Conservation (phyloP, 2,113 vertebrate genomes). For the Tetrao urogallus region DNA sequence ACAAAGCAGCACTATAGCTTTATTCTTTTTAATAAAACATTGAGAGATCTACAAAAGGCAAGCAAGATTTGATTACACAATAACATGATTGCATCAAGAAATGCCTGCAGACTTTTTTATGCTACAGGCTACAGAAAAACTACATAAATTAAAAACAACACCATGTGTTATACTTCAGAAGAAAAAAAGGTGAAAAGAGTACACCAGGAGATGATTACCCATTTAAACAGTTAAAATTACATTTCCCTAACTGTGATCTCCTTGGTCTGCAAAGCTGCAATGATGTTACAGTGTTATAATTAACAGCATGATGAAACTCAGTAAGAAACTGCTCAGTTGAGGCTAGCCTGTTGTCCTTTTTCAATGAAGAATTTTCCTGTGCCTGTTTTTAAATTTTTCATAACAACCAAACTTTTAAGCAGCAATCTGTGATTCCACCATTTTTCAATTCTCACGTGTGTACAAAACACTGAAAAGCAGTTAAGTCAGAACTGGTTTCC, state of each 20-base stretch:
- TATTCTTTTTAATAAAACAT: background rate
- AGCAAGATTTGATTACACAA: background rate
- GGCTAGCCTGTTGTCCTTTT: background rate
- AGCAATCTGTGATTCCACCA: background rate
- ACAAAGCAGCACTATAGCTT: background rate
- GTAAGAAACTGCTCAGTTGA: background rate
- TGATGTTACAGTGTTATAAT: background rate
- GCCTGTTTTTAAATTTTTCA: background rate
- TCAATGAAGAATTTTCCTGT: background rate
- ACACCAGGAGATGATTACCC: background rate
- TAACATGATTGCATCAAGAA: background rate
- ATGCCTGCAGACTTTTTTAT: background rate
- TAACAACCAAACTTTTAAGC: background rate
- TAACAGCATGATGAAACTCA: background rate
- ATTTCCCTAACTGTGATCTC: background rate
- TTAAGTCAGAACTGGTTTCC: background rate
- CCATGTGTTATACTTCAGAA: background rate
- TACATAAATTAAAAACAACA: rapidly evolving
- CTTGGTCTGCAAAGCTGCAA: background rate
- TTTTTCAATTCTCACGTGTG: background rate
- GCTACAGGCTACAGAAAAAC: background rate
- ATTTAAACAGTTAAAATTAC: background rate
- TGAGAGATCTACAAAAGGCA: background rate
- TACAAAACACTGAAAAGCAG: background rate
- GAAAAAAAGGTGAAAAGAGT: background rate